Percentiles rank a stretch among this genome's conserved stretches.
Evolutionary conservation across 1,140 invertebrate species (phyloP).

Genomic region (Cotesia glomerata): DNA sequence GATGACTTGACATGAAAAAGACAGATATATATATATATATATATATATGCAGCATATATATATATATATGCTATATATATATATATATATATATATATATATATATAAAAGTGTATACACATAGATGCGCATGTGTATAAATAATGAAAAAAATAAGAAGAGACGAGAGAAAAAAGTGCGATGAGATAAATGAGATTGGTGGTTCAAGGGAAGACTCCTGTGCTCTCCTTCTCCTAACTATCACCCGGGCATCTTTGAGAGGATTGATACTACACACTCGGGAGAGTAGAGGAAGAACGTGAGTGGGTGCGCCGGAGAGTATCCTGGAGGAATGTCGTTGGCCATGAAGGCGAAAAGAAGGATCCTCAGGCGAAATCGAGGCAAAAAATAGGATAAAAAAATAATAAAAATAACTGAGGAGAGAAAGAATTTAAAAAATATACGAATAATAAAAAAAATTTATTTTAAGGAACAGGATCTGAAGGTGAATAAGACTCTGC

Average conservation of each 20-base stretch:
- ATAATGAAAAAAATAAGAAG: background rate
- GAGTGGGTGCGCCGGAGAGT: constrained; percentile 34
- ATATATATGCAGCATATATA: too few species aligned
- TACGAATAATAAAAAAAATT: constrained; percentile 5
- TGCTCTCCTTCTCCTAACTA: background rate
- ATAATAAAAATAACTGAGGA: constrained; percentile 10
- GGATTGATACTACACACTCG: background rate
- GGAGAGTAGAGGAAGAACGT: background rate
- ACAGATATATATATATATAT: background rate
- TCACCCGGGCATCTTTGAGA: too few species aligned
- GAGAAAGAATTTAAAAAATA: too few species aligned
- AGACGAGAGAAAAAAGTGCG: background rate
- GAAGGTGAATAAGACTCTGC: background rate
- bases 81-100: too few species aligned
- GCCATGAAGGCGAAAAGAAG: constrained; percentile 40
- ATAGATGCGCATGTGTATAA: background rate
- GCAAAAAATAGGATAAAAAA: constrained; percentile 33
- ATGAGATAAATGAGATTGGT: constrained; percentile 21
- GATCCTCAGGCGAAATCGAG: constrained; percentile 3
- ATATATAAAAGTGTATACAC: too few species aligned
- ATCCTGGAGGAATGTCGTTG: constrained; percentile 46
- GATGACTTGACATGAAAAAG: background rate
- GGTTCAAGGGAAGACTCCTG: background rate
- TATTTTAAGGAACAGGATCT: background rate
- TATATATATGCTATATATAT: too few species aligned